These are phyloP conservation scores for Rhipidura dahli DNA, from an alignment of 2,113 vertebrate species.

Conservation along the genomic window DNA sequence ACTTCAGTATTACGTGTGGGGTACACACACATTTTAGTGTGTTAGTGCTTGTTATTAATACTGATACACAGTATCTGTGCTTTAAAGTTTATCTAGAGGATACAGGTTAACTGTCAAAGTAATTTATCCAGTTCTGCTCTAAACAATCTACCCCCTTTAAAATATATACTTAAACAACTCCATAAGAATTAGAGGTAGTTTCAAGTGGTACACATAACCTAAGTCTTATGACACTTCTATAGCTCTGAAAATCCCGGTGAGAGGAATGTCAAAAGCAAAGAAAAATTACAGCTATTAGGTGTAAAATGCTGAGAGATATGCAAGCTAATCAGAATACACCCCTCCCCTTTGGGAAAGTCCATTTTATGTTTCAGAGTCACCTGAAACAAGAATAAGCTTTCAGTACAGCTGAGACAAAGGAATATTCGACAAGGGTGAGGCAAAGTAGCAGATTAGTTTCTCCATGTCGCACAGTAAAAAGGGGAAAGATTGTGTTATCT, in stretches of 20 bases:
- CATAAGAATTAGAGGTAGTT: neutral
- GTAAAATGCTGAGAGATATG: neutral
- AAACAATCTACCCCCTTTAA: neutral
- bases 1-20: neutral
- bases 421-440: neutral
- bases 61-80: neutral
- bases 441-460: neutral
- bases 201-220: neutral
- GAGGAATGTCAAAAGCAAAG: neutral
- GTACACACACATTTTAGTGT: neutral
- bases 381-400: neutral
- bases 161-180: neutral
- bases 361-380: neutral
- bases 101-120: neutral
- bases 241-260: neutral
- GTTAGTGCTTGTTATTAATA: neutral
- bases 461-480: neutral
- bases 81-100: neutral
- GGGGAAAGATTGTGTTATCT: neutral
- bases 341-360: neutral
- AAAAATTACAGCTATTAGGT: neutral
- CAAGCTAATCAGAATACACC: neutral
- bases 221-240: neutral
- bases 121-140: neutral
- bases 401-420: neutral